Base-by-base conservation (phyloP, 2,888 invertebrate genomes). In the Argyresthia albistria region DNA sequence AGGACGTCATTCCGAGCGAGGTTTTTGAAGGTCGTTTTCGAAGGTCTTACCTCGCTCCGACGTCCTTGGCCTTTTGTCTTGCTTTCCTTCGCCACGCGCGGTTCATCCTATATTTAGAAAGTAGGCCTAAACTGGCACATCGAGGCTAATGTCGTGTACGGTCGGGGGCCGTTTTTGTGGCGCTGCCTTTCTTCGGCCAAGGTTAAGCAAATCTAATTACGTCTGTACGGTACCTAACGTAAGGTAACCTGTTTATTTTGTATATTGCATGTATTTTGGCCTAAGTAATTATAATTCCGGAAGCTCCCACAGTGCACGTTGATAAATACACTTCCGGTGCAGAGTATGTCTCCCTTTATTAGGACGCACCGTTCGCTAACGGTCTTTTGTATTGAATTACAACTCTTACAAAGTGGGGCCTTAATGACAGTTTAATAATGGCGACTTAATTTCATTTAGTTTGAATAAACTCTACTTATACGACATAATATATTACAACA, bases 301-400 rank as follows among this genome's bases (percentile, higher is more conserved):
- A 74, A 74, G 72, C 67, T 67, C 58, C 66, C 66, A 66, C 69
- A 68, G 70, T 72, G 69, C 66, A 70, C 61, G 60, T 63, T 70
- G 67, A 64, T 69, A 25, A 25, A 25, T 25, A 68, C 62, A 73
- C 69, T 73, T 77, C 77, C 79, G 76, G 72, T 63, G 59, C 57
- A 53, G 58, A 43, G 52, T 54, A 55, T 54, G 57, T 62, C 69
- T 66, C 73, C 73, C 74, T 76, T 75, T 72, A 71, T 59, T 67
- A 75, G 72, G 71, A 64, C 69, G 60, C 58, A 66, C 71, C 73
- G 71, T 72, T 74, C 61, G 59, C 60, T 75, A 77, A 76, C 77
- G 72, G 77, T 75, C 65, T 58, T 59, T 55, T 63, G 64, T 67
- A 60, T 65, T 60, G 59, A 61, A 65, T 70, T 66, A 69, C 66